Evolutionary conservation across 1,140 invertebrate genomes (phyloP).

Genomic region (Saccostrea cuccullata): DNA sequence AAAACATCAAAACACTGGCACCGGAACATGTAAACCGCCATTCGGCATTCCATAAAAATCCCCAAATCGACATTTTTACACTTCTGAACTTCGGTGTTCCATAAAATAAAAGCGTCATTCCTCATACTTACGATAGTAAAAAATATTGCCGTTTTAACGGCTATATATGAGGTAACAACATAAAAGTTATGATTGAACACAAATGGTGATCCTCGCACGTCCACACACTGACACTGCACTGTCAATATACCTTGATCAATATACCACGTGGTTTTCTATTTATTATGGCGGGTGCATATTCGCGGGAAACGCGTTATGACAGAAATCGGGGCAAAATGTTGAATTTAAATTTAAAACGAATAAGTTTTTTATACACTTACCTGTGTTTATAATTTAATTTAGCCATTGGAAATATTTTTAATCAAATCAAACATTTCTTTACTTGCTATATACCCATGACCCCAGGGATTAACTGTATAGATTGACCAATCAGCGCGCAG

Average conservation of each 20-base stretch:
- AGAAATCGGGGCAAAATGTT: background rate
- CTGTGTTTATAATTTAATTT: conserved; percentile 11
- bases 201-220: conserved; percentile 22
- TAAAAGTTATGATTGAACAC: conserved; percentile 31
- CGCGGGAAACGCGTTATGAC: conserved; percentile 44
- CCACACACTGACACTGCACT: background rate
- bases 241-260: conserved; percentile 3
- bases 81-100: too few relatives aligned
- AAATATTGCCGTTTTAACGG: conserved; percentile 8
- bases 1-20: background rate
- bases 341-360: background rate
- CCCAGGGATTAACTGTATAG: background rate
- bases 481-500: conserved; percentile 20
- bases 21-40: background rate
- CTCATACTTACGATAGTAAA: background rate
- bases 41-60: background rate
- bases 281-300: conserved; percentile 43
- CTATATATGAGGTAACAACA: conserved; percentile 5
- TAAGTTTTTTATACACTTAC: background rate
- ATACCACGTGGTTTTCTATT: conserved; percentile 42
- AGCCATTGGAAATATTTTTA: conserved; percentile 20
- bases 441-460: background rate
- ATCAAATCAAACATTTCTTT: background rate
- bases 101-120: background rate
- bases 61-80: background rate